Evolutionary conservation across 2,113 vertebrate species (phyloP), one percentile per base, ranked within the genome.

Genomic region (Geococcyx californianus): DNA sequence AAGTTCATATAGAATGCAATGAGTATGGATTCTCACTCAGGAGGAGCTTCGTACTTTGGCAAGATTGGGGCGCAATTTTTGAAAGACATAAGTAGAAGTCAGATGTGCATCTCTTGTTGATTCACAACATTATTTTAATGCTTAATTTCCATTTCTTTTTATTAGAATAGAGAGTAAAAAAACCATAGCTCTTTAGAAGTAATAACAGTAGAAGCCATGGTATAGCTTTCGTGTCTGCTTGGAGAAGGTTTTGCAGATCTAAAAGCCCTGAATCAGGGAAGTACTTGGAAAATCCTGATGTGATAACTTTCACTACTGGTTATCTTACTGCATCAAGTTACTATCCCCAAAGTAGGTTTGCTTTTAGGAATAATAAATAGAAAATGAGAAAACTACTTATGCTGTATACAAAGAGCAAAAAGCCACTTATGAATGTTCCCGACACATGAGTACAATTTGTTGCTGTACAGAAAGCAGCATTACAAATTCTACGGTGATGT

Each of bases 401-500:
- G 92, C 87, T 64, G 13, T 36, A 55, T 34, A 75, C 12, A 85
- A 87, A 94, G 69, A 60, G 26, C 63, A 83, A 93, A 94, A 95
- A 84, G 17, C 6, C 3, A 3, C 34, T 94, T 78, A 63, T 33
- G 28, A 29, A 40, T 84, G 76, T 78, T 88, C 68, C 68, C 86
- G n/a, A 88, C 51, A 79, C 26, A 59, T 0, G 0, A 81, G 13
- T 23, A 67, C 33, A 81, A 67, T 92, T 77, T 94, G 25, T 69
- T 84, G 29, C 59, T 59, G 3, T 42, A 60, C 31, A 63, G 42
- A 94, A 94, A 87, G 56, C 40, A 85, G 36, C 64, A 87, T 93
- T 92, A 79, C 55, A 87, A 74, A 84, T 94, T 89, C 89, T 74
- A 51, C 75, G 66, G n/a, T 72, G 92, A 96, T 78, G 44, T 10